Base-by-base conservation (phyloP, 2,888 invertebrate genomes). In the Campoplex nolae region DNA sequence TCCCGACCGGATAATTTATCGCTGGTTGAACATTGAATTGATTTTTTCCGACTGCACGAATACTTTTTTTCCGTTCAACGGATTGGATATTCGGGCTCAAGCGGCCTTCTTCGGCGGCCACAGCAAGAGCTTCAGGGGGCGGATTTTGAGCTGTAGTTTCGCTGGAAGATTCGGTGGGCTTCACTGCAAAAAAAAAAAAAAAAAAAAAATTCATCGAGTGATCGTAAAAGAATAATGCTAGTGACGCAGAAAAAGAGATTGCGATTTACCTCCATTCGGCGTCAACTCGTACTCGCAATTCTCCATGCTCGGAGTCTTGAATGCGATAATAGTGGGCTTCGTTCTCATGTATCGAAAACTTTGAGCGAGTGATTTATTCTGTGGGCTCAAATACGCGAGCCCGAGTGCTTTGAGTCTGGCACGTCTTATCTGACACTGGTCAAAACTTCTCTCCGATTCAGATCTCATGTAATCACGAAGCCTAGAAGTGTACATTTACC, bases 261-360 rank as follows among this genome's bases (percentile, higher is more conserved):
- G 38, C 1, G 16, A 38, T 79, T 65, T 65, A 83, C 81, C 71
- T 75, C 71, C 79, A 16, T 70, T 88, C 8, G 80, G 42, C 32
- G 73, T 42, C 8, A 88, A 54, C 70, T 92, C 90, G 67, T 91
- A 90, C 87, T 97, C 97, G 90, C 96, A 96, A 90, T 96, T 96
- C 89, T 98, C 97, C 81, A 97, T 94, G 93, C 97, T 97, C 1
- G 98, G 98, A 2, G 98, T 97, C 94, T 97, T 97, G 93, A 98
- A 97, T 0, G 98, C 97, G 74, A 98, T 97, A 88, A 98, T 97
- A 0, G 98, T 97, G 0, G 98, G 98, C 91, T 98, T 98, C 89
- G 97, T 97, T 68, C 98, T 95, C 98, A 98, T 98, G 93, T 98
- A 98, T n/a, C 98, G 96, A 94, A 98, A 98, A 93, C 97, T 97